Evolutionary conservation across 2,113 vertebrate species (phyloP), one percentile per base, ranked within the genome.

Genomic region (Egretta garzetta): DNA sequence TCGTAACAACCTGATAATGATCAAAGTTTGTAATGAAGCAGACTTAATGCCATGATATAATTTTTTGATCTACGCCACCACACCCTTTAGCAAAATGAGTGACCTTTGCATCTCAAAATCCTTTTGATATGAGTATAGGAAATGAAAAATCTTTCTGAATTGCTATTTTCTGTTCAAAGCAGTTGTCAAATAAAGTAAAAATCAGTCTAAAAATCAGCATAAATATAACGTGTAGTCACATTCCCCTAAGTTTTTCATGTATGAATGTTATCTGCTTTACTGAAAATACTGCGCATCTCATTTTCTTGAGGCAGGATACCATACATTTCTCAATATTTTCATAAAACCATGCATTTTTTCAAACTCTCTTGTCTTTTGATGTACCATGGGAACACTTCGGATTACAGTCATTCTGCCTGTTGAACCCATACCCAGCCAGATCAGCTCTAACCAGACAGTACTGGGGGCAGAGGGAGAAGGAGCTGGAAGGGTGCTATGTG

Each of bases 21-120:
- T 71, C 60, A 56, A 95, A 96, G 88, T 67, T 86, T 90, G 56
- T 52, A 84, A 90, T 52, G 50, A 93, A 88, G 14, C 12, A 81
- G 84, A 88, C 92, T 77, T 59, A 76, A 81, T 88, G 14, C 18
- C 37, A 20, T 9, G 37, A 63, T 79, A 59, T 0, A 71, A 71
- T 28, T 58, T 94, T 80, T 86, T 95, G 88, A 94, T 90, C 86
- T 86, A 12, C 2, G 5, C 63, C 39, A 77, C 35, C 66, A 77
- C 39, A 68, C 23, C 27, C 73, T 86, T 93, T 26, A 68, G 58
- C 88, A 90, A 90, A 85, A 96, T 39, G 7, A 60, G 11, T 68
- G 83, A 83, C 37, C 37, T 93, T 70, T 93, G 50, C 14, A 23
- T 7, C 4, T 90, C 70, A 72, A 90, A 93, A 80, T 79, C 37